phyloP scores from a whole-genome alignment of 2,888 invertebrate genomes.

The Steromphala cineraria region DNA sequence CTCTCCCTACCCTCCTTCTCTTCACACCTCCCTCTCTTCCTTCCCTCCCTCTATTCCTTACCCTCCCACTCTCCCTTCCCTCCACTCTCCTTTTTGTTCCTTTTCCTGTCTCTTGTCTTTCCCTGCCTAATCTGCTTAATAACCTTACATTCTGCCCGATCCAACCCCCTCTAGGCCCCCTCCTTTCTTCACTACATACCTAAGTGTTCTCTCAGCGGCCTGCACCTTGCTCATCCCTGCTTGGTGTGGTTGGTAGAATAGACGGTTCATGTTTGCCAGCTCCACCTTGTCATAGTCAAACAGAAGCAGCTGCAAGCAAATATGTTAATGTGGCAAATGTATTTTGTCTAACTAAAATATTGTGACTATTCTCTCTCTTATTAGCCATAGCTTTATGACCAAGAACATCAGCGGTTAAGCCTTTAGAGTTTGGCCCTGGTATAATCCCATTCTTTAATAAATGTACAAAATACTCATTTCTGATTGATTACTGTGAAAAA shows the following conservation, averaged over 20 bases:
- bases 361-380: too few species aligned
- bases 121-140: not conserved
- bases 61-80: not conserved
- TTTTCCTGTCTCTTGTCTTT: too few species aligned
- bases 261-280: conserved; percentile 98
- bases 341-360: too few species aligned
- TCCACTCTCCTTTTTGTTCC: not conserved
- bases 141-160: not conserved
- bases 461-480: too few species aligned
- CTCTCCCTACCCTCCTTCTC: not conserved
- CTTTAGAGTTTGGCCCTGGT: too few species aligned
- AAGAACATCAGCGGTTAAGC: too few species aligned
- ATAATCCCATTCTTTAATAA: too few species aligned
- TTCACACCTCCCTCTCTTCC: not conserved
- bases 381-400: too few species aligned
- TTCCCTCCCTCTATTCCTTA: too few species aligned
- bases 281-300: conserved; percentile 99
- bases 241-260: conserved; percentile 95
- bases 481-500: too few species aligned
- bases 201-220: conserved; percentile 76
- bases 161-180: not conserved
- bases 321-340: too few species aligned
- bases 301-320: conserved; percentile 84
- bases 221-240: conserved; percentile 92
- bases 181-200: conserved; percentile 44